Base-by-base conservation (phyloP, 1,140 invertebrate species). In the Holcopasites calliopsidis region DNA sequence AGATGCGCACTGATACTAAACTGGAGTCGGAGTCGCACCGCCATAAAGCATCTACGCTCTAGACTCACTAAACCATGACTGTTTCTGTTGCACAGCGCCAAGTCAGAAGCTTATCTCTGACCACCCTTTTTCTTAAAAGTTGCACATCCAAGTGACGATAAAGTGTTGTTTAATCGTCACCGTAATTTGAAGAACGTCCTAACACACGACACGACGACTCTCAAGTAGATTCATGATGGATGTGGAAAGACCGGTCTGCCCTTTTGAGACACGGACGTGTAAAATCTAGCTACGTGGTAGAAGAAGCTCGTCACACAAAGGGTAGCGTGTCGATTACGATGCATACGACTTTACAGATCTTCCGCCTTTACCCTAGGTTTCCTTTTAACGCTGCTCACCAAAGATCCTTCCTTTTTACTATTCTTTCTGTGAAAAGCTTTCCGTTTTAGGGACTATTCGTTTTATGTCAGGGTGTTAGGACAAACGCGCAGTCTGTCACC, bases 181-280 rank as follows among this genome's bases (percentile, higher is more conserved):
- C 52, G 52, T 42, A 11, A 10, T 21, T 66, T 33, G 23, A 23
- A 42, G 60, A 54, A 65, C 69, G 40, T 26, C n/a, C 62, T n/a
- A 54, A 33, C 50, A 23, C 33, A 28, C 42, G 54, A 28, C 50
- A 10, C 38, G 28, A 57, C 58, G 64, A 75, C 68, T 75, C 69
- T 75, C 31, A 68, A 68, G 50, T 16, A 50, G 72, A 33, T 40
- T 23, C 42, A n/a, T 21, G n/a, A 10, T 50, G 2, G 61, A 28
- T 55, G 28, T 74, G 52, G 50, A n/a, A 38, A 55, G 42, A 40
- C 57, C n/a, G n/a, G 52, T 68, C 50, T 5, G 61, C 38, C 18
- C n/a, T n/a, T n/a, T n/a, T n/a, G 23, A 28, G 61, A 49, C 16
- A 23, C 23, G 57, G 47, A 52, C 5, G n/a, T 26, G 52, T 1